Evolutionary conservation across 2,113 vertebrate genomes (phyloP), one percentile per base, ranked within the genome.

Genomic region (Dicentrarchus labrax): DNA sequence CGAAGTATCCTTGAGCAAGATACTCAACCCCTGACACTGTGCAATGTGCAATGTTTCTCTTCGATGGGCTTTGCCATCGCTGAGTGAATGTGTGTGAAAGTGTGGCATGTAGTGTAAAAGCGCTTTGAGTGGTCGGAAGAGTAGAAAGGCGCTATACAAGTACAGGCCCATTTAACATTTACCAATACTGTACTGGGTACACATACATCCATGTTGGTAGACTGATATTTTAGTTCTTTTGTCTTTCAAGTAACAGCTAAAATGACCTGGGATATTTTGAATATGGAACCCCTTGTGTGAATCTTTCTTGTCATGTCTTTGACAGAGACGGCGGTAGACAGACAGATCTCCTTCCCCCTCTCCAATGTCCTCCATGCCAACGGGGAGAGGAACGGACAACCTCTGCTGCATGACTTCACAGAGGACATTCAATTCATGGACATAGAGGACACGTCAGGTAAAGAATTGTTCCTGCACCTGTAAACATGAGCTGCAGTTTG

Each of bases 361-460:
- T 97, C 98, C 90, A 96, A 95, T 86, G 94, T 96, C 86, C 96
- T 96, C 92, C 97, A 97, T 89, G 93, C 96, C 86, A 98, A 98
- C 72, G 95, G 96, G 65, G 97, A 99, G 93, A 97, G 96, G 94
- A 99, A 98, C 79, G 97, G 97, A 72, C 98, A 95, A 88, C 94
- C 97, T 57, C 94, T 95, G 56, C 84, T 98, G 83, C 95, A 96
- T 66, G 97, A 99, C 93, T 96, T 98, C 87, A 94, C 88, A 80
- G 98, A 99, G 90, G 98, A 99, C 94, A 96, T 98, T 91, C 98
- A 99, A 87, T 97, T 97, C 90, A 99, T 99, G 98, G 98, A 99
- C 94, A 95, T 98, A 53, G 98, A 99, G 74, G 97, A 99, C 82
- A 94, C 97, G 43, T 96, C 97, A 86, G 97, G 98, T 98, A 60